A percentile compares a stretch with the other conserved stretches of the same genome.
phyloP scores from a whole-genome alignment of 2,888 invertebrate species.

The Erannis defoliaria region DNA sequence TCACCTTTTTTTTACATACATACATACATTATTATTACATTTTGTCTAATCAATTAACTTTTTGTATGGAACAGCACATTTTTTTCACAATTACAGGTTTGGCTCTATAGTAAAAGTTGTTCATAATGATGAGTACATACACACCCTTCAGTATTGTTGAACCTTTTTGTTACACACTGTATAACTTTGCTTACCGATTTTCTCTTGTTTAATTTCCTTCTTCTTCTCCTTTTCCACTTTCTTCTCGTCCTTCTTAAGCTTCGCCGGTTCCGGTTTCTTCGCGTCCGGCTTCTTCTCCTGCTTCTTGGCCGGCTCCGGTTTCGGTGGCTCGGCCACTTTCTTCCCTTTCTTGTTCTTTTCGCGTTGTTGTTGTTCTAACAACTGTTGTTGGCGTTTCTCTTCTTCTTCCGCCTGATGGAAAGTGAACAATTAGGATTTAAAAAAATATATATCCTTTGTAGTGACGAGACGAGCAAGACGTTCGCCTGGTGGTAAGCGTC shows the following conservation, averaged over 20 bases:
- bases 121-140: too few relatives aligned
- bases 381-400: slow-evolving; percentile 56
- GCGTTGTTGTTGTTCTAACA: slow-evolving; percentile 39
- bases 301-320: slow-evolving; percentile 54
- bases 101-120: too few relatives aligned
- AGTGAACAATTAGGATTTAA: background rate
- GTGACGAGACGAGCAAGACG: too few relatives aligned
- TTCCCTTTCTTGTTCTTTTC: slow-evolving; percentile 62
- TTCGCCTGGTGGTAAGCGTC: too few relatives aligned
- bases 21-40: too few relatives aligned
- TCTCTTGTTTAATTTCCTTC: slow-evolving; percentile 7
- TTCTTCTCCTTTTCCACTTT: slow-evolving; percentile 58
- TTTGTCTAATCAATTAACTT: too few relatives aligned
- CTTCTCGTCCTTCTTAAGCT: slow-evolving; percentile 61
- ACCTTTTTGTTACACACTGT: too few relatives aligned
- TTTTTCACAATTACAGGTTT: too few relatives aligned
- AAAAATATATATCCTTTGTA: background rate
- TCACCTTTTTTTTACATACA: too few relatives aligned
- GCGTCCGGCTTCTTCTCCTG: slow-evolving; percentile 58
- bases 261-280: slow-evolving; percentile 56
- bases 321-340: slow-evolving; percentile 51
- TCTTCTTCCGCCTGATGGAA: slow-evolving; percentile 67
- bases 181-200: background rate
- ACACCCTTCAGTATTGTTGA: too few relatives aligned
- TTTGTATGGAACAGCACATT: too few relatives aligned